Conservation (phyloP, 2,797 vertebrate genomes). For the Gobio occitaniae region DNA sequence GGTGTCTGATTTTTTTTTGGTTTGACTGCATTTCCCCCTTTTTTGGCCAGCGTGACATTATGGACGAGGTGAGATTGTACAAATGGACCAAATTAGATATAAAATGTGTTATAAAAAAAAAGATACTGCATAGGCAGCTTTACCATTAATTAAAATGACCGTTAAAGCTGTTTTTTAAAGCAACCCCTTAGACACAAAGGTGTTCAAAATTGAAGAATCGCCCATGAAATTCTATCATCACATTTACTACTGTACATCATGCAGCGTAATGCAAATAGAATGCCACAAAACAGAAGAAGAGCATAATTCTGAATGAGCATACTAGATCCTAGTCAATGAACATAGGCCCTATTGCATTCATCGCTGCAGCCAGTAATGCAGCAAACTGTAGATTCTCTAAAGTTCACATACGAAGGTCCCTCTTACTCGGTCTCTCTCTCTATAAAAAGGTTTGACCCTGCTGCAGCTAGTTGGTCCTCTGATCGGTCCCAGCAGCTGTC, state of each 20-base stretch:
- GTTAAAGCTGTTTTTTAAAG: background rate
- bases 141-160: background rate
- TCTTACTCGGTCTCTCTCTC: slow-evolving; percentile 65
- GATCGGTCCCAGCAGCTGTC: slow-evolving; percentile 83
- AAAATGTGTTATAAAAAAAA: no score
- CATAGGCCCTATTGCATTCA: slow-evolving; percentile 7
- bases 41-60: no score
- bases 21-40: background rate
- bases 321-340: background rate
- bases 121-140: no score
- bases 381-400: slow-evolving; percentile 18
- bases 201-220: background rate
- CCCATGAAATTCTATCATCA: slow-evolving; percentile 1
- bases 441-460: slow-evolving; percentile 83
- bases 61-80: no score
- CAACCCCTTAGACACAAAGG: background rate
- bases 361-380: background rate
- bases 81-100: no score
- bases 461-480: slow-evolving; percentile 74
- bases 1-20: no score
- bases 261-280: background rate
- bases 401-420: slow-evolving; percentile 52
- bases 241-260: background rate
- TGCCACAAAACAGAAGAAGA: background rate
- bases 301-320: background rate